Evolutionary conservation across 2,113 vertebrate species (phyloP).

Genomic region (Panthera tigris): DNA sequence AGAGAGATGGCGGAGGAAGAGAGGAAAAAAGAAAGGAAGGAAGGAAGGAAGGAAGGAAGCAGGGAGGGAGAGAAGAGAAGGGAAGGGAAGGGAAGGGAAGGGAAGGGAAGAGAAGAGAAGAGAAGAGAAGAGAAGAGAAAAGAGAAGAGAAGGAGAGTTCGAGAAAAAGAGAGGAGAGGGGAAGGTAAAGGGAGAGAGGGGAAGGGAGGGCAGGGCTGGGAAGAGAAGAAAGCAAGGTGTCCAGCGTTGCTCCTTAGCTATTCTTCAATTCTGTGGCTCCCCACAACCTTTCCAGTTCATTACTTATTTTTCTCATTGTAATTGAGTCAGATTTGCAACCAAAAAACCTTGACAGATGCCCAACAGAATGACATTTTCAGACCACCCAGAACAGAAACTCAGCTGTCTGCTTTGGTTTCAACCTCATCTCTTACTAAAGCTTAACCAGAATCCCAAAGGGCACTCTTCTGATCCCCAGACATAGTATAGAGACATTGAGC

Average conservation of each 20-base stretch:
- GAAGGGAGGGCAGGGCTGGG: rapidly evolving
- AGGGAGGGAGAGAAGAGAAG: rapidly evolving
- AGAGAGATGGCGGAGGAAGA: rapidly evolving
- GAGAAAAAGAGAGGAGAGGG: no score
- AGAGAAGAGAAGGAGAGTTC: neutral
- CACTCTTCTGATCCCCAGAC: neutral
- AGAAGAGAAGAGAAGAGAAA: no score
- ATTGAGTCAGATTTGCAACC: neutral
- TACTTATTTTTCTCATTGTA: neutral
- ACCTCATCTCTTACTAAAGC: neutral
- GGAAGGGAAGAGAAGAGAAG: rapidly evolving
- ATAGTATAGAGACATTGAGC: neutral
- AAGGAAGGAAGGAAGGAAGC: neutral
- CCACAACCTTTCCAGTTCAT: neutral
- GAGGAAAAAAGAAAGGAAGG: rapidly evolving
- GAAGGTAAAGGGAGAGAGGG: rapidly evolving
- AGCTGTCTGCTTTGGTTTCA: neutral
- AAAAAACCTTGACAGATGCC: neutral
- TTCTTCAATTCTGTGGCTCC: neutral
- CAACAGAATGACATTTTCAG: neutral
- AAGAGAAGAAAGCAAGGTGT: neutral
- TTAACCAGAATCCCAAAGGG: neutral
- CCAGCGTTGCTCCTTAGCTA: neutral
- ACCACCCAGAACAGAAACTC: neutral
- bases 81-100: rapidly evolving